Evolutionary conservation across 2,113 vertebrate genomes (phyloP).

Genomic region (Corvus cornix): DNA sequence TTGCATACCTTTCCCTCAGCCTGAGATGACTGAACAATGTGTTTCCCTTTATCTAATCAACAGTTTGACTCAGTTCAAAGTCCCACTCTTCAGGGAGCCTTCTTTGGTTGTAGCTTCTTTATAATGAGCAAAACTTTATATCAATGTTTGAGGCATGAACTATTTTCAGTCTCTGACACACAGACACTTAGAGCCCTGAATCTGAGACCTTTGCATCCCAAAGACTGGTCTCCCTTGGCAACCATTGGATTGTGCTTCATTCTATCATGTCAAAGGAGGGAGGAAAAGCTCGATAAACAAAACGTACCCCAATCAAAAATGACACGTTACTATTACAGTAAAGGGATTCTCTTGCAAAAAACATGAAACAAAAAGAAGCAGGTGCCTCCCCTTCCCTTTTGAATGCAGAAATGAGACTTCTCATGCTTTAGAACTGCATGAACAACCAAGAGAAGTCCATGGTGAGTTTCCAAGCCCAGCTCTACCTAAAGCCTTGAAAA

Average conservation of each 20-base stretch:
- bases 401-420: not conserved
- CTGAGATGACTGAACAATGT: too few species aligned
- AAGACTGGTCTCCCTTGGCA: not conserved
- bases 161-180: too few species aligned
- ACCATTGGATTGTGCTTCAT: not conserved
- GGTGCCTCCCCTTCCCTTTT: accelerated
- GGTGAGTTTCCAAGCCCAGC: not conserved
- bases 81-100: too few species aligned
- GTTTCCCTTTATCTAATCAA: too few species aligned
- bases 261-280: accelerated
- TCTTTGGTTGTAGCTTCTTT: too few species aligned
- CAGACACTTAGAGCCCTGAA: not conserved
- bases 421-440: not conserved
- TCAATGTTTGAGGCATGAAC: too few species aligned
- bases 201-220: not conserved
- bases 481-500: not conserved
- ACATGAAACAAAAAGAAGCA: not conserved
- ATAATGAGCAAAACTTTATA: too few species aligned
- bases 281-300: not conserved
- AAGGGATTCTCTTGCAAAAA: not conserved
- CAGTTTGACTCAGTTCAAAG: too few species aligned
- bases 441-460: too few species aligned
- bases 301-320: not conserved
- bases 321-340: accelerated
- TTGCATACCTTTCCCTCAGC: too few species aligned